Conservation (phyloP, 2,888 invertebrate genomes). For the Metacarcinus magister region DNA sequence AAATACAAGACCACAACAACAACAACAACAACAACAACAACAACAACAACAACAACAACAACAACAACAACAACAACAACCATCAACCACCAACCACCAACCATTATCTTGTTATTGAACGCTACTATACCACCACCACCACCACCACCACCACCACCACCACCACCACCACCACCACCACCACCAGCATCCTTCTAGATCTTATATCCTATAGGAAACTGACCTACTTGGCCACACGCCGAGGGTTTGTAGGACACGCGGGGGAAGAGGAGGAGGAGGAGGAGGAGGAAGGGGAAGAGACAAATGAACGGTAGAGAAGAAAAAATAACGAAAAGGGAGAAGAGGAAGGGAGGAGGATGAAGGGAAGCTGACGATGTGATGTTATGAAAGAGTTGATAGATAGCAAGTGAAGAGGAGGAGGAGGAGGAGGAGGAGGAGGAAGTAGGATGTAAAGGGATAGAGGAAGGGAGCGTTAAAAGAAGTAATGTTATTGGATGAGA, state of each 20-base stretch:
- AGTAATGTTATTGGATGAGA: not conserved
- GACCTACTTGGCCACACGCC: slow-evolving; percentile 55
- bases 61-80: too few species aligned
- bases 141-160: slow-evolving; percentile 11
- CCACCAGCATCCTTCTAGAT: not conserved
- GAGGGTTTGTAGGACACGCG: not conserved
- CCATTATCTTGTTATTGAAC: too few species aligned
- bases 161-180: slow-evolving; percentile 29
- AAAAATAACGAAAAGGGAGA: not conserved
- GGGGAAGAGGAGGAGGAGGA: not conserved
- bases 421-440: not conserved
- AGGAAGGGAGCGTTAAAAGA: not conserved
- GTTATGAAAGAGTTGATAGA: slow-evolving; percentile 42
- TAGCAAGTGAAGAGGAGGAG: not conserved
- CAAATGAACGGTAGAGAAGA: not conserved
- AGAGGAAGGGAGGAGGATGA: not conserved
- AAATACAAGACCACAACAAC: not conserved
- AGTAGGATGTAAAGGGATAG: not conserved
- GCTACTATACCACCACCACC: not conserved
- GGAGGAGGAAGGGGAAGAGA: not conserved
- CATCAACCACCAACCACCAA: too few species aligned
- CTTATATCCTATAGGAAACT: not conserved
- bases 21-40: not conserved
- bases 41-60: too few species aligned
- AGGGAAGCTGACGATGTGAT: not conserved